Conservation (phyloP, 2,888 invertebrate genomes). For the Drosophila formosana region DNA sequence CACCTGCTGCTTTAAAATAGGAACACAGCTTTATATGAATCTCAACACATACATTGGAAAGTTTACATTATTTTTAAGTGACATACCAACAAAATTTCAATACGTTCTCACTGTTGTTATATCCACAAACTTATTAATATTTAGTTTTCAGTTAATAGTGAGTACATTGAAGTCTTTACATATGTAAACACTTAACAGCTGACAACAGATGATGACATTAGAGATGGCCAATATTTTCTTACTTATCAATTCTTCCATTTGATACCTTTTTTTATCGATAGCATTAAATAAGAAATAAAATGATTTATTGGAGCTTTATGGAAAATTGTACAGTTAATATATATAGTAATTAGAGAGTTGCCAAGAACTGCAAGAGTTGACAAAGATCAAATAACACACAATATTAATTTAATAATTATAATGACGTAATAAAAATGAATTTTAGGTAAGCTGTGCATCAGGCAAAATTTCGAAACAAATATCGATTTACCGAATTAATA, state of each 20-base stretch:
- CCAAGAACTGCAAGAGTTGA: no score
- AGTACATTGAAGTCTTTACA: constrained; percentile 25
- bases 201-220: constrained; percentile 44
- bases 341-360: no score
- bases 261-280: constrained; percentile 1
- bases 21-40: not conserved
- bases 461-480: not conserved
- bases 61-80: not conserved
- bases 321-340: no score
- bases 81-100: constrained; percentile 36
- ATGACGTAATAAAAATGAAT: not conserved
- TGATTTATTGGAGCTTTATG: no score
- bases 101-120: constrained; percentile 5
- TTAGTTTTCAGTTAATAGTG: constrained; percentile 26
- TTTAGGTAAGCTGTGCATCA: not conserved
- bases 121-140: constrained; percentile 13
- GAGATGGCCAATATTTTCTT: constrained; percentile 23
- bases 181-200: constrained; percentile 51
- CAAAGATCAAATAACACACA: no score
- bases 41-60: not conserved
- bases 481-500: not conserved
- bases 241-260: not conserved
- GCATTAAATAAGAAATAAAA: no score
- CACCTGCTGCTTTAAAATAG: constrained; percentile 51
- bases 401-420: no score